Conservation (phyloP, 2,113 vertebrate species). For the Rhea americana region DNA sequence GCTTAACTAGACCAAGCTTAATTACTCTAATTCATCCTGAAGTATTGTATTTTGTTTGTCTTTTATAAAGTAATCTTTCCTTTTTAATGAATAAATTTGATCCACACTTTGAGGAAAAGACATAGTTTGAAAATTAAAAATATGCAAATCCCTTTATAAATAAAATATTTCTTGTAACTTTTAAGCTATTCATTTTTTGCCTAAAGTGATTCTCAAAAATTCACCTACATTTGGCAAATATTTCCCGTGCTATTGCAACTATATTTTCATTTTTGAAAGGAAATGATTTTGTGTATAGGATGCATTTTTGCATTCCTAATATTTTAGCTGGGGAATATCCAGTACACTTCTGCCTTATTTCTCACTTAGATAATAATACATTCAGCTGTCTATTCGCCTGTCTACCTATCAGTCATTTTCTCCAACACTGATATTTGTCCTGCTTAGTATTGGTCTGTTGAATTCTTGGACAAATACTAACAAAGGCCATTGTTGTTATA, state of each 20-base stretch:
- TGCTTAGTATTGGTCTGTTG: neutral
- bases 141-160: neutral
- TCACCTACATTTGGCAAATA: neutral
- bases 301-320: neutral
- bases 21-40: no score
- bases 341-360: neutral
- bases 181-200: neutral
- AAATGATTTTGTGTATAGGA: neutral
- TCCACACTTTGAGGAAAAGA: no score
- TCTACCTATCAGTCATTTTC: neutral
- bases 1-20: no score
- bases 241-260: neutral
- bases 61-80: no score
- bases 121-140: no score
- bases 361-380: neutral
- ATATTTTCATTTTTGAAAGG: neutral
- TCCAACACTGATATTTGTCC: neutral
- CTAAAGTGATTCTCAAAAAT: neutral
- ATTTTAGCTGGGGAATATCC: neutral
- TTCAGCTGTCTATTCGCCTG: neutral
- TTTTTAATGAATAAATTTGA: no score
- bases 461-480: neutral
- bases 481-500: neutral
- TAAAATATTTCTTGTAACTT: neutral
- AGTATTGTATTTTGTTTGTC: no score